A percentile compares a stretch with the other conserved stretches of the same genome.
Evolutionary conservation across 1,140 invertebrate species (phyloP).

Genomic region (Fopius arisanus): DNA sequence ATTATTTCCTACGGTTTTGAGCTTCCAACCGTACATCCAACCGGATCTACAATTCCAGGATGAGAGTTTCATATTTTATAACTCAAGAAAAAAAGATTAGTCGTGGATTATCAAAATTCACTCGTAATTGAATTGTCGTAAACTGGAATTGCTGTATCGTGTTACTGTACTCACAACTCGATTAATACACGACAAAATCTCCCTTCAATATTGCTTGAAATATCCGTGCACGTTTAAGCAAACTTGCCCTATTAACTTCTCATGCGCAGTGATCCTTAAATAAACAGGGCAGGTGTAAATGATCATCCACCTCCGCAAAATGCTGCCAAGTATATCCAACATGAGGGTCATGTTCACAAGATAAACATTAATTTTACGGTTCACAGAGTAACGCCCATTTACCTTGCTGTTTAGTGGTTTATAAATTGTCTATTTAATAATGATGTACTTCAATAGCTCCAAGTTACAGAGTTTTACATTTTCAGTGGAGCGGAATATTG

Average conservation of each 20-base stretch:
- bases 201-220: no score
- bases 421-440: not conserved
- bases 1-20: no score
- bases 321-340: not conserved
- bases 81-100: no score
- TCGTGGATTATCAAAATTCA: no score
- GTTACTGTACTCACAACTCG: no score
- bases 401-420: not conserved
- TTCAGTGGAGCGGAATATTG: not conserved
- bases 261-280: not conserved
- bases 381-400: not conserved
- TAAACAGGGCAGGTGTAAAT: not conserved
- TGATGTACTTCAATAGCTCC: not conserved
- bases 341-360: not conserved
- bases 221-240: no score
- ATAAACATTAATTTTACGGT: constrained; percentile 6
- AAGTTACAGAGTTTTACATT: not conserved
- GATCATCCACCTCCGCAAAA: not conserved
- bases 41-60: no score
- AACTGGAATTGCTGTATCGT: no score
- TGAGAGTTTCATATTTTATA: no score
- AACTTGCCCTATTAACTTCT: not conserved
- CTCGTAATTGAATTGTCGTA: no score
- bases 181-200: no score
- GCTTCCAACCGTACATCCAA: no score